Evolutionary conservation across 2,113 vertebrate species (phyloP).

Genomic region (Myiozetetes cayanensis): DNA sequence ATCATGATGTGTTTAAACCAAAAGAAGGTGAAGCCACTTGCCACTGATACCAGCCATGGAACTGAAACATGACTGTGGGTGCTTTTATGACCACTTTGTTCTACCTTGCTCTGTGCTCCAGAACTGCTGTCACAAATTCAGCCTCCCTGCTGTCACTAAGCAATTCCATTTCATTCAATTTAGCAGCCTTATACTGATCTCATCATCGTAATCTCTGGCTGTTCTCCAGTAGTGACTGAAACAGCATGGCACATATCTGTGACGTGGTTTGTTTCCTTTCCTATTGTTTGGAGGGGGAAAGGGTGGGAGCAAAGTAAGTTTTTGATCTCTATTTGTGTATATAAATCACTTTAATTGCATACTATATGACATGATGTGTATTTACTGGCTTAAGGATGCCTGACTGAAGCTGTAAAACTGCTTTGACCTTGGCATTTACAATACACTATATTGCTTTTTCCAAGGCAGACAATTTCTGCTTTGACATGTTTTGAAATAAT

Average conservation of each 20-base stretch:
- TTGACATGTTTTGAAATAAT: not conserved
- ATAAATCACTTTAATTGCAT: not conserved
- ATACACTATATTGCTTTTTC: not conserved
- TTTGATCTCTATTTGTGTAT: not conserved
- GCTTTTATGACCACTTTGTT: not conserved
- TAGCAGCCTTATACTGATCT: not conserved
- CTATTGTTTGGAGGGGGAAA: not conserved
- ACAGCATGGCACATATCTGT: not conserved
- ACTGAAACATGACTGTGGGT: not conserved
- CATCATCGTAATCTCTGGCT: slow-evolving; percentile 4
- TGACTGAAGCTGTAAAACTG: not conserved
- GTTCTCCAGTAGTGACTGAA: slow-evolving; percentile 10
- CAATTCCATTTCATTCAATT: not conserved
- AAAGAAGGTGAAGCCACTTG: not conserved
- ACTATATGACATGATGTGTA: not conserved
- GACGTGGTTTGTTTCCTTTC: not conserved
- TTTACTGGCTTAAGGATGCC: not conserved
- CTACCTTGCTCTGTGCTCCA: not conserved
- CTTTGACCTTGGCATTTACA: not conserved
- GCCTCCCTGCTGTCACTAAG: not conserved
- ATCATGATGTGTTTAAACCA: not conserved
- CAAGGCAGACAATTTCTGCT: not conserved
- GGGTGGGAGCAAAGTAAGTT: not conserved
- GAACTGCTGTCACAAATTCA: slow-evolving; percentile 8
- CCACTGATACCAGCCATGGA: not conserved